Evolutionary conservation across 2,888 invertebrate genomes (phyloP).

Genomic region (Cantharis rustica): DNA sequence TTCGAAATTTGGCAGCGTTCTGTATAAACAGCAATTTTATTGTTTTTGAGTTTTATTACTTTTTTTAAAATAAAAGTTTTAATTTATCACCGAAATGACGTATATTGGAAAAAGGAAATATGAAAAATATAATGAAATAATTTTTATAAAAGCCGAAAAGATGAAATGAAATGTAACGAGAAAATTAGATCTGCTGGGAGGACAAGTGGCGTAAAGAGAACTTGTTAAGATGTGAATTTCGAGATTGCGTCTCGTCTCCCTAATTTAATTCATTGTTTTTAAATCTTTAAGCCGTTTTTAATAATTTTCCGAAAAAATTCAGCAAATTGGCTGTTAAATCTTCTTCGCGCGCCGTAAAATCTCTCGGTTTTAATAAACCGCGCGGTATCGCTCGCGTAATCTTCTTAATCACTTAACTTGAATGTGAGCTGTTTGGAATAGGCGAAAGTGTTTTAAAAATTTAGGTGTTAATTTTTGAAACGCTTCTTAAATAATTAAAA

Average conservation of each 20-base stretch:
- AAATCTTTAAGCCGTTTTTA: constrained; percentile 22
- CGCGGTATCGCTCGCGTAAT: background rate
- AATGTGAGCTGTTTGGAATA: background rate
- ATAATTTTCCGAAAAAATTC: constrained; percentile 5
- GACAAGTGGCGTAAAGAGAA: constrained; percentile 19
- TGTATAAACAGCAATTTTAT: background rate
- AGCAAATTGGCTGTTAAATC: background rate
- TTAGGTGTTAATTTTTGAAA: constrained; percentile 1
- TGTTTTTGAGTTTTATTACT: background rate
- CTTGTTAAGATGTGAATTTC: constrained; percentile 17
- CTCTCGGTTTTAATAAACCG: background rate
- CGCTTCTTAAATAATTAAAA: constrained; percentile 15
- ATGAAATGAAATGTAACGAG: constrained; percentile 29
- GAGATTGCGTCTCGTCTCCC: constrained; percentile 26
- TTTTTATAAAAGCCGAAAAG: constrained; percentile 18
- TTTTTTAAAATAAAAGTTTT: constrained; percentile 2
- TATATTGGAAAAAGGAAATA: background rate
- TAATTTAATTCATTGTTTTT: constrained; percentile 26
- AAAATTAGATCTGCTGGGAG: constrained; percentile 23
- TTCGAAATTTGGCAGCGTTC: too few relatives aligned
- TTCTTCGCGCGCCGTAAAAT: background rate
- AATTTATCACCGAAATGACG: constrained; percentile 1
- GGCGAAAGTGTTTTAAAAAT: background rate
- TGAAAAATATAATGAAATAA: constrained; percentile 9
- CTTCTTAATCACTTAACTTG: background rate